Evolutionary conservation across 2,797 vertebrate species (phyloP).

Genomic region (Chiroxiphia lanceolata): DNA sequence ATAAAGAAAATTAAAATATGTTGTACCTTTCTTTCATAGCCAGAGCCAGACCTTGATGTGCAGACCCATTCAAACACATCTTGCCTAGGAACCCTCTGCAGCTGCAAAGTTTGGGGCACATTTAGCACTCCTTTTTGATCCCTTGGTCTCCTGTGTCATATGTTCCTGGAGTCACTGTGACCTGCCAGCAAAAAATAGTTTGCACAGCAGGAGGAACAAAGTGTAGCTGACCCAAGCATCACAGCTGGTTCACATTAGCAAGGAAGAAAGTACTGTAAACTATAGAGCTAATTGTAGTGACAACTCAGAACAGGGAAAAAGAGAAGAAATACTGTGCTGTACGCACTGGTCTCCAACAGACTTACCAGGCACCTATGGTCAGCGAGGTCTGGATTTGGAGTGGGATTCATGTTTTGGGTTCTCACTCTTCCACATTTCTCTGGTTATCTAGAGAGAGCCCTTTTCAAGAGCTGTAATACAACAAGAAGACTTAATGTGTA

Average conservation of each 20-base stretch:
- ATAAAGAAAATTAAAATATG: background rate
- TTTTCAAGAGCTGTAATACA: background rate
- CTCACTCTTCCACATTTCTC: background rate
- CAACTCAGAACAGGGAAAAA: background rate
- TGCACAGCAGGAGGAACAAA: background rate
- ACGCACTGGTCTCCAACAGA: background rate
- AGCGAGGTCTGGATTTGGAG: background rate
- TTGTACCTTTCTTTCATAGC: background rate
- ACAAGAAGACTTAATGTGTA: background rate
- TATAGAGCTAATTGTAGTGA: background rate
- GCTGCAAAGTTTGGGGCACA: background rate
- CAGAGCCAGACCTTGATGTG: background rate
- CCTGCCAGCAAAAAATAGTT: background rate
- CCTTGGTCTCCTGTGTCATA: background rate
- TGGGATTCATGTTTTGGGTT: background rate
- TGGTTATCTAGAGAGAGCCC: background rate
- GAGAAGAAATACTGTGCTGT: background rate
- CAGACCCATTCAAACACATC: accelerated
- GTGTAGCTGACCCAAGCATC: background rate
- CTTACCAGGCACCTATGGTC: accelerated
- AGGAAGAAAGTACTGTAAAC: background rate
- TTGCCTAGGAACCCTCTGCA: background rate
- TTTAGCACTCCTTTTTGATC: background rate
- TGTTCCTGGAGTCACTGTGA: background rate
- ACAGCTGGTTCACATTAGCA: background rate